phyloP scores from a whole-genome alignment of 2,113 vertebrate genomes.

The Agapornis roseicollis region DNA sequence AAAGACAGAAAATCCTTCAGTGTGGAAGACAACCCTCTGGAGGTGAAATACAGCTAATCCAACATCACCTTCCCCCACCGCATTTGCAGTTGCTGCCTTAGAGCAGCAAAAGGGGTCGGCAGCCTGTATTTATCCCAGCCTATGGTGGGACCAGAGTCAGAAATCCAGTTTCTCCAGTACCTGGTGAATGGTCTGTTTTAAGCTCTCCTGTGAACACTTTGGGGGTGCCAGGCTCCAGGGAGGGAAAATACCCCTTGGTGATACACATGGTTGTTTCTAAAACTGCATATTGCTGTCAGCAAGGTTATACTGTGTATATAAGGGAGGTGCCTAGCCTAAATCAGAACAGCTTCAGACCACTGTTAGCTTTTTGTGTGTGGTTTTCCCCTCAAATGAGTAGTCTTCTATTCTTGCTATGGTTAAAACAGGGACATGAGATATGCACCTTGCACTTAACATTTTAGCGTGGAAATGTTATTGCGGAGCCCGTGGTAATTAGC shows the following conservation, averaged over 20 bases:
- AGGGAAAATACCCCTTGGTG: background rate
- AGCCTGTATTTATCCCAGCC: background rate
- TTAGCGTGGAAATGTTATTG: conserved; percentile 29
- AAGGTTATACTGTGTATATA: background rate
- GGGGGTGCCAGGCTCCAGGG: background rate
- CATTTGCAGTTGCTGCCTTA: background rate
- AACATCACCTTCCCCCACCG: background rate
- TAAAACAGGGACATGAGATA: background rate
- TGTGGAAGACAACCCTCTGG: background rate
- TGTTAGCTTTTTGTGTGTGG: background rate
- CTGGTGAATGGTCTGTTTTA: background rate
- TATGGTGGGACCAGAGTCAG: accelerated
- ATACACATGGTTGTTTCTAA: background rate
- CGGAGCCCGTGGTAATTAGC: conserved; percentile 17
- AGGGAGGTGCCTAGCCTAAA: background rate
- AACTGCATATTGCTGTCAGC: background rate
- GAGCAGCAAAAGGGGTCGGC: background rate
- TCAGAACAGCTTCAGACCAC: accelerated
- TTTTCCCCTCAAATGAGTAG: background rate
- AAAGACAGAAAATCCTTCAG: conserved; percentile 42
- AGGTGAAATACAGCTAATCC: background rate
- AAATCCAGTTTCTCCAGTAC: background rate
- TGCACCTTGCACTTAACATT: background rate
- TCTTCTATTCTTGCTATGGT: background rate
- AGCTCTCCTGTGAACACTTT: background rate